Base-by-base conservation (phyloP, 1,140 invertebrate species). In the Sitophilus oryzae region DNA sequence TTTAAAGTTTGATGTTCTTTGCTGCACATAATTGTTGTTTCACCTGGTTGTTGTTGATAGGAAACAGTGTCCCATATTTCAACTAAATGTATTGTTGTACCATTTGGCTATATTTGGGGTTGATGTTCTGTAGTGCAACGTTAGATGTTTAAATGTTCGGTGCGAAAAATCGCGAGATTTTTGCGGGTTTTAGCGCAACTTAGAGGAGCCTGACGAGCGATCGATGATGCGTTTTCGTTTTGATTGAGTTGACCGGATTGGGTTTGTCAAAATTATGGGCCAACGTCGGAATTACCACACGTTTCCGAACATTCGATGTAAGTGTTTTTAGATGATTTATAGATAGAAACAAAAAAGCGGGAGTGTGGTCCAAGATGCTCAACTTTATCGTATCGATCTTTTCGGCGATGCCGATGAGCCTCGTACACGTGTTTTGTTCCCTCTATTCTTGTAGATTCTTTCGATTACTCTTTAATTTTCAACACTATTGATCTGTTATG, bases 401-500 rank as follows among this genome's bases (percentile, higher is more conserved):
- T 52, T 47, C 47, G 51, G 50, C 42, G 38, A 62, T 57, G 56
- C 60, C 63, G 59, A 51, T 58, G 59, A 42, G 59, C 59, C 52
- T 58, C 62, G 64, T 61, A 60, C 63, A 65, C 66, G 63, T 66
- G 65, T 66, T 59, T 59, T 55, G 65, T 63, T 66, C 65, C 60
- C 60, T 62, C 49, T 66, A 60, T 65, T 69, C 61, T 66, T 63
- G 67, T 71, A 68, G 66, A 66, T 66, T 66, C 67, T 60, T 68
- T 65, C 62, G 66, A 61, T 65, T 69, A 57, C 56, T 57, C 65
- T 63, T 65, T 66, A 65, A 66, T 69, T 64, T 69, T 65, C 64
- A 67, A 63, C 60, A 63, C 58, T 68, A 66, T 71, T 68, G 69
- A 66, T 67, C 63, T 68, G 63, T 71, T 64, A 69, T 68, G 69